Evolutionary conservation across 1,140 invertebrate species (phyloP).

Genomic region (Drosophila suzukii): DNA sequence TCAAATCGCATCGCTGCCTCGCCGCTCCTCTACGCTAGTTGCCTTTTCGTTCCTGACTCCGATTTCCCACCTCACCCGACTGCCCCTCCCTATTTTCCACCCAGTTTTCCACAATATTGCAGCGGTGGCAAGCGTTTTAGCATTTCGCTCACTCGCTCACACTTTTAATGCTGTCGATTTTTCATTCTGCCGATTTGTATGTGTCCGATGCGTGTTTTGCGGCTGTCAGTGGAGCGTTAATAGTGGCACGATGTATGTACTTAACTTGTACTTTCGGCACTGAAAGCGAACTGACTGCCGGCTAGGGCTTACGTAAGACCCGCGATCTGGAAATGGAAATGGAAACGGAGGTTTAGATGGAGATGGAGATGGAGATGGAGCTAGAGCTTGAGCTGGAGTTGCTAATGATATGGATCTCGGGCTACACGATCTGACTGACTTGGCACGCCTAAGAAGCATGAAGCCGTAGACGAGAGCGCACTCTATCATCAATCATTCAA

Average conservation of each 20-base stretch:
- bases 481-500: slow-evolving; percentile 42
- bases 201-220: slow-evolving; percentile 64
- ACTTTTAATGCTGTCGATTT: slow-evolving; percentile 63
- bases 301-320: slow-evolving; percentile 51
- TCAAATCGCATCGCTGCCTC: slow-evolving; percentile 81
- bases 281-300: slow-evolving; percentile 38
- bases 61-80: not conserved
- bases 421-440: slow-evolving; percentile 48
- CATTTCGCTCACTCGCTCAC: slow-evolving; percentile 41
- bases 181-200: slow-evolving; percentile 79
- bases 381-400: slow-evolving; percentile 15
- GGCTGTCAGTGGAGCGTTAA: slow-evolving; percentile 78
- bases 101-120: slow-evolving; percentile 17
- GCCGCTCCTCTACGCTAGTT: slow-evolving; percentile 74
- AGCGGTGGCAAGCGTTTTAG: slow-evolving; percentile 29
- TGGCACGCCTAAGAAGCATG: slow-evolving; percentile 43
- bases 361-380: slow-evolving; percentile 20
- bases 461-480: slow-evolving; percentile 36
- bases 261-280: slow-evolving; percentile 64
- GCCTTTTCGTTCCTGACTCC: slow-evolving; percentile 33
- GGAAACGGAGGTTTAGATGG: slow-evolving; percentile 27
- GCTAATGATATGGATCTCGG: slow-evolving; percentile 54
- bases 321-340: not conserved
- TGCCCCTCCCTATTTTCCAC: not conserved
- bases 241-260: slow-evolving; percentile 70